Evolutionary conservation across 2,888 invertebrate species (phyloP).

Genomic region (Drosophila monieri): DNA sequence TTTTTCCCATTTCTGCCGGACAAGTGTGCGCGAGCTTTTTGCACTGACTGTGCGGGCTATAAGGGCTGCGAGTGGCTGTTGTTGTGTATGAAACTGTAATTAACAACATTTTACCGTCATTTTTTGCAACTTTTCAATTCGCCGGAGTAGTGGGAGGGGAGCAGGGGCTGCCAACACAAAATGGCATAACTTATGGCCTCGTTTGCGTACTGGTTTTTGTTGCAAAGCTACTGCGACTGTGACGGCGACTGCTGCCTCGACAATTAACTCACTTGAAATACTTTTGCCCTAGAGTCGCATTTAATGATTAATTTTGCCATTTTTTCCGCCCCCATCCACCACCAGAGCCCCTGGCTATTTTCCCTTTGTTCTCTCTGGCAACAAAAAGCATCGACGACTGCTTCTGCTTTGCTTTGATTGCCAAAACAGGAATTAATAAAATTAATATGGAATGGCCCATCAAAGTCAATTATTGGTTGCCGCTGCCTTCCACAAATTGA

Average conservation of each 20-base stretch:
- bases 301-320: conserved; percentile 57
- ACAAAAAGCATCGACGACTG: conserved; percentile 27
- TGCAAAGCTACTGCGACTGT: conserved; percentile 4
- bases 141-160: background rate
- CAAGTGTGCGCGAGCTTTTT: conserved; percentile 62
- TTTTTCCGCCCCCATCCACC: conserved; percentile 19
- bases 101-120: conserved; percentile 70
- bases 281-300: conserved; percentile 54
- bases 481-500: conserved; percentile 21
- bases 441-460: conserved; percentile 61
- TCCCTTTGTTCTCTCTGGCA: conserved; percentile 11
- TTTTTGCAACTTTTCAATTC: conserved; percentile 39
- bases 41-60: conserved; percentile 52
- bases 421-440: conserved; percentile 66
- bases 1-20: conserved; percentile 56
- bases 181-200: conserved; percentile 74
- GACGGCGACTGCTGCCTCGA: conserved; percentile 30
- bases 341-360: background rate
- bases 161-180: conserved; percentile 51
- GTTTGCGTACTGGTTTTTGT: conserved; percentile 41
- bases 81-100: conserved; percentile 73
- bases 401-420: conserved; percentile 54
- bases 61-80: conserved; percentile 49
- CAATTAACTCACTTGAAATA: conserved; percentile 68
- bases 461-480: conserved; percentile 56